Percentiles rank a stretch among this genome's conserved stretches.
These are phyloP conservation scores for Hylaeus volcanicus DNA, from an alignment of 1,140 invertebrate genomes.

Conservation along the genomic window DNA sequence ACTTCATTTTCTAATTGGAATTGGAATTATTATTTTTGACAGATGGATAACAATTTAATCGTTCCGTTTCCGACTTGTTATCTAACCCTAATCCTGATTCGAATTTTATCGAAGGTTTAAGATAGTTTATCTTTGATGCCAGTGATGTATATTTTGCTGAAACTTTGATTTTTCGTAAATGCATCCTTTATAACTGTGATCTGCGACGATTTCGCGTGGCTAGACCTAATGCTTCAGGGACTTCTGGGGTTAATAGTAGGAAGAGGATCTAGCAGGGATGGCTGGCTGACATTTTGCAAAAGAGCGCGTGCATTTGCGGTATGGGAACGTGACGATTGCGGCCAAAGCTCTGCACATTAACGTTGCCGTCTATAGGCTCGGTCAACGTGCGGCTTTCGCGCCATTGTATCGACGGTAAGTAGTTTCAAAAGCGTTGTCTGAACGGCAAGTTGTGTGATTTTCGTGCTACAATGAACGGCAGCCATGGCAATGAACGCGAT, in stretches of 20 bases:
- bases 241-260: conserved; percentile 47
- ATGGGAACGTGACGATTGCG: conserved; percentile 16
- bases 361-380: conserved; percentile 5
- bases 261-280: conserved; percentile 33
- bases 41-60: no score
- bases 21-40: no score
- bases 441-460: background rate
- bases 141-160: no score
- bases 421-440: conserved; percentile 30
- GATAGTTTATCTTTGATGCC: no score
- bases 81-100: no score
- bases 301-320: conserved; percentile 31
- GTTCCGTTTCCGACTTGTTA: no score
- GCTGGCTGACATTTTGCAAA: conserved; percentile 47
- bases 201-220: background rate
- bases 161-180: no score
- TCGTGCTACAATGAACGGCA: no score
- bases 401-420: conserved; percentile 37
- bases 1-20: no score
- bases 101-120: no score
- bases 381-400: conserved; percentile 21
- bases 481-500: background rate
- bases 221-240: conserved; percentile 16
- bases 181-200: no score
- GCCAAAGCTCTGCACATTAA: conserved; percentile 11